Conservation (phyloP, 2,888 invertebrate species). For the Drosophila ezoana region DNA sequence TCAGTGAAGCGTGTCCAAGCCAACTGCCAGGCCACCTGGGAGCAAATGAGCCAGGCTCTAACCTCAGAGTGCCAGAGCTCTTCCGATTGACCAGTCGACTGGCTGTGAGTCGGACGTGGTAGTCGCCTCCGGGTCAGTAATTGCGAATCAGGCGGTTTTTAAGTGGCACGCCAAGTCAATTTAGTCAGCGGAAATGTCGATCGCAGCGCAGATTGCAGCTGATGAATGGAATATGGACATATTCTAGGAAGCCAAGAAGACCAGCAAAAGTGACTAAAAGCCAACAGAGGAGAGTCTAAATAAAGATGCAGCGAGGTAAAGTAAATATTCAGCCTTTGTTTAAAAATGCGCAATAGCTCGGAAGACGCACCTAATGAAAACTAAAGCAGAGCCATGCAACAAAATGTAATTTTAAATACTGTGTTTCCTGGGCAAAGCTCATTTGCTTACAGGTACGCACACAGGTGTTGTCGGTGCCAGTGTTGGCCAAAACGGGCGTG, state of each 20-base stretch:
- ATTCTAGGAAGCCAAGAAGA: conserved; percentile 33
- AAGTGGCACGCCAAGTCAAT: conserved; percentile 33
- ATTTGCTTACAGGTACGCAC: background rate
- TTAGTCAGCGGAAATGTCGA: conserved; percentile 44
- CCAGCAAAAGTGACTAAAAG: conserved; percentile 59
- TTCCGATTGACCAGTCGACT: background rate
- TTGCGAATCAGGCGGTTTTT: conserved; percentile 37
- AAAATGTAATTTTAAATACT: conserved; percentile 17
- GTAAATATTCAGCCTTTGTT: conserved; percentile 20
- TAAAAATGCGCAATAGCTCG: conserved; percentile 11
- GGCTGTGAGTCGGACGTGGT: conserved; percentile 3
- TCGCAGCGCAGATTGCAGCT: conserved; percentile 15
- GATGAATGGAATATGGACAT: conserved; percentile 56
- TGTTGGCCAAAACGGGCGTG: conserved; percentile 15
- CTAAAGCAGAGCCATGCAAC: background rate
- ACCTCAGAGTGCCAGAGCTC: conserved; percentile 4
- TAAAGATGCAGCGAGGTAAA: conserved; percentile 11
- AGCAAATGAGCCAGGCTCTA: conserved; percentile 2
- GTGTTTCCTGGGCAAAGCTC: conserved; percentile 32
- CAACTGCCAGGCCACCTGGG: conserved; percentile 6
- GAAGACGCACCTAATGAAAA: conserved; percentile 22
- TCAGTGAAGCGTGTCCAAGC: conserved; percentile 50
- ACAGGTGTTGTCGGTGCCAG: conserved; percentile 5
- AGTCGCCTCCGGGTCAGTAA: conserved; percentile 30
- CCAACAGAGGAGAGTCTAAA: conserved; percentile 33